Conservation (phyloP, 2,113 vertebrate genomes). For the Calypte anna region DNA sequence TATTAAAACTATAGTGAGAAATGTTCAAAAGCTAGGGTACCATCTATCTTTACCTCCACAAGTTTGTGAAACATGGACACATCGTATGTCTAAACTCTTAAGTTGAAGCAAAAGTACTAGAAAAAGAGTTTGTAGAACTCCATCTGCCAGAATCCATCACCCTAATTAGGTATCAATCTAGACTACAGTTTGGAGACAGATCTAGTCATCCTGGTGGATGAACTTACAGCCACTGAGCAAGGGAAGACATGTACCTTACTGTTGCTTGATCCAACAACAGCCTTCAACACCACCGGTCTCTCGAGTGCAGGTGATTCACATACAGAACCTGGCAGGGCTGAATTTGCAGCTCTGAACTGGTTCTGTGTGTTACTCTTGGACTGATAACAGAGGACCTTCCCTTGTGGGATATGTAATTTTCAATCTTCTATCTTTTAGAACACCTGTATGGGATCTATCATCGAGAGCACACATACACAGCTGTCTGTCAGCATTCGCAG, state of each 20-base stretch:
- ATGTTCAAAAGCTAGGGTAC: background rate
- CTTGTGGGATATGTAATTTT: background rate
- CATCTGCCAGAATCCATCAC: background rate
- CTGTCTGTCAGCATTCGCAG: background rate
- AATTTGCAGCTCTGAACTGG: background rate
- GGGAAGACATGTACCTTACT: background rate
- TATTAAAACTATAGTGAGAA: constrained; percentile 8
- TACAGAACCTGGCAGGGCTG: background rate
- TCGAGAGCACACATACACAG: fast-evolving
- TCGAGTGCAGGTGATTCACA: background rate
- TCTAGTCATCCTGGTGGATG: background rate
- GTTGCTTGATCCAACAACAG: background rate
- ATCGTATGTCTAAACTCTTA: background rate
- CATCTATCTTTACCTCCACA: background rate
- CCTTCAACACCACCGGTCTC: background rate
- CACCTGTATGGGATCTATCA: background rate
- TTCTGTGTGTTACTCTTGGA: background rate
- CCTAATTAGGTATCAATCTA: background rate
- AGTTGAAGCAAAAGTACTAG: background rate
- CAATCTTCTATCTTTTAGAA: background rate
- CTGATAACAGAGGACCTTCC: background rate
- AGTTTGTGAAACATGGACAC: background rate
- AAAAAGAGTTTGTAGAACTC: background rate
- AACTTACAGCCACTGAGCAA: background rate
- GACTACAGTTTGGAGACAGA: background rate